Base-by-base conservation (phyloP, 2,888 invertebrate genomes). In the Gordius sp. region DNA sequence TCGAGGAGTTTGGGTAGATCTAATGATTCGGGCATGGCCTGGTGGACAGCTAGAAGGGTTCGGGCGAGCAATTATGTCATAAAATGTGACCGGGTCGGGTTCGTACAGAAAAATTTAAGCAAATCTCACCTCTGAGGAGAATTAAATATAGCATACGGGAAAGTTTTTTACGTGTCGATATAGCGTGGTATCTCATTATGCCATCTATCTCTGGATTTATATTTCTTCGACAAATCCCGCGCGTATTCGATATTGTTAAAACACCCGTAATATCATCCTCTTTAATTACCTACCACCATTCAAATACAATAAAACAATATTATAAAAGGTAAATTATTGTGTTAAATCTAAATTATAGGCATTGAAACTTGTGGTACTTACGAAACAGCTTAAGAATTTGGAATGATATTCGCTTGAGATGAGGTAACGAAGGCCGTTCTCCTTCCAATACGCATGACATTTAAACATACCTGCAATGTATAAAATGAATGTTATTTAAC, bases 401-500 rank as follows among this genome's bases (percentile, higher is more conserved):
- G 55, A 27, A 27, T 54, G 26, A 20, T 54, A 28, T 28, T 54
- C 55, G 20, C 55, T 54, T 4, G 55, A 27, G 8, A 54, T 54
- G 8, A 54, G 20, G 20, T 54, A 54, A 13, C 16, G 26, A 8
- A 54, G 16, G 20, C 27, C 55, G 27, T 54, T 28, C 27, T 54
- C 55, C 20, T 54, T 8, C 55, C 55, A 54, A 27, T 54, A 23
- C 26, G 55, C 55, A 27, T 54, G 55, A 54, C 55, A 54, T 54
- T 28, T 54, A 27, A 54, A 54, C 23, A 16, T n/a, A 20, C 55
- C 55, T 54, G 27, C 4, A 27, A 47, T n/a, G 8, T 33, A 33
- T 13, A 33, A 33, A 33, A 33, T 33, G n/a, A 33, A 33, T n/a
- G n/a, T n/a, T n/a, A n/a, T n/a, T n/a, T n/a, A n/a, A n/a, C n/a